Evolutionary conservation across 2,113 vertebrate genomes (phyloP), one percentile per base, ranked within the genome.

Genomic region (Hemicordylus capensis): DNA sequence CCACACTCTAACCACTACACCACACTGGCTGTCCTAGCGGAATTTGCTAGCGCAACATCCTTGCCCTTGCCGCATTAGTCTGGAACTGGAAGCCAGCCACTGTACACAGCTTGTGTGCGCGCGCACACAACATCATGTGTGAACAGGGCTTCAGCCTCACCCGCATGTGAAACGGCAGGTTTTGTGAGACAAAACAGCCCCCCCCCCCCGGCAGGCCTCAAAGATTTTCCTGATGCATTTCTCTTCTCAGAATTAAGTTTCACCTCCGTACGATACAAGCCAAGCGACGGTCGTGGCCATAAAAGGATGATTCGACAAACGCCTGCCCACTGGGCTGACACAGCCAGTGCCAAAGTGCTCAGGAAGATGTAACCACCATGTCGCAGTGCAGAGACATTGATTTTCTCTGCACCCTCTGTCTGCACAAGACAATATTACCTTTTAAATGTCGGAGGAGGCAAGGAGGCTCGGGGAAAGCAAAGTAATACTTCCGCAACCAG

Each of bases 401-500:
- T 84, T 63, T 67, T 84, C 84, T 89, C 85, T 85, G 77, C 67
- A 77, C 76, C 81, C 88, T 89, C 44, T 31, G 37, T 44, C 66
- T 80, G 79, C 79, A 63, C 14, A 67, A 90, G 1, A 88, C 88
- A 90, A 72, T 82, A 86, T 85, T 91, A 87, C 44, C 76, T 88
- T 81, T 88, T 92, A 91, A 94, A 94, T 92, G 91, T 91, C 85
- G 91, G 87, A 90, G 84, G 86, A 84, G 77, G 34, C 1, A 61
- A 63, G 79, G 88, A 61, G 89, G 90, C 88, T 90, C 83, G 77
- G 84, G 93, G 83, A 86, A 91, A 80, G 39, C 80, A 20, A 11
- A 10, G 64, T 80, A 59, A 76, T 85, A 61, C 88, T 84, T 70
- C 83, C 87, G 88, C 88, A 89, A 76, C 80, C 93, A 89, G 88